Evolutionary conservation across 2,888 invertebrate genomes (phyloP).

Genomic region (Dione vanillae): DNA sequence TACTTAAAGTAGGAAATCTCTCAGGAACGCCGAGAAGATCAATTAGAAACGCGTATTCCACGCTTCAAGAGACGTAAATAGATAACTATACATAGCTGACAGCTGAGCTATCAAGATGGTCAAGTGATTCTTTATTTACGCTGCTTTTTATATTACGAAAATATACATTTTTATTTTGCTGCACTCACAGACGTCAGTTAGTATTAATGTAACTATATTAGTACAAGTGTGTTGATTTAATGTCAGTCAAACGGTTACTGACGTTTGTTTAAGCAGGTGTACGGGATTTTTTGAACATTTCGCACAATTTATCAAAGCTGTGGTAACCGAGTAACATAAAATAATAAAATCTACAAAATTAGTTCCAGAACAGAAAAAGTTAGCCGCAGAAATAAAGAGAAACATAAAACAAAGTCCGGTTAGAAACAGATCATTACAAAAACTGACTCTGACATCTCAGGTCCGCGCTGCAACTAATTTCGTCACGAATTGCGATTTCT

Average conservation of each 20-base stretch:
- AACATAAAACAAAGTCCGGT: slow-evolving; percentile 20
- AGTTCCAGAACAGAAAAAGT: not conserved
- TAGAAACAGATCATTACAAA: slow-evolving; percentile 26
- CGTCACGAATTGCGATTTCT: slow-evolving; percentile 64
- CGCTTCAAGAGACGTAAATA: slow-evolving; percentile 1
- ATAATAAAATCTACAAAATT: slow-evolving; percentile 8
- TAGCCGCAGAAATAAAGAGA: not conserved
- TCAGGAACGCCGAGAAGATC: not conserved
- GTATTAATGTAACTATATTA: too few relatives aligned
- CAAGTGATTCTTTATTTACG: not conserved
- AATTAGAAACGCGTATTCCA: not conserved
- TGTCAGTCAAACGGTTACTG: too few relatives aligned
- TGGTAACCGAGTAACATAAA: not conserved
- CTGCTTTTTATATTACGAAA: not conserved
- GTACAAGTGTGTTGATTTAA: too few relatives aligned
- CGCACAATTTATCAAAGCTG: too few relatives aligned
- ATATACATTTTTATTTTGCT: too few relatives aligned
- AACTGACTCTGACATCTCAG: not conserved
- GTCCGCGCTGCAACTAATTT: slow-evolving; percentile 45
- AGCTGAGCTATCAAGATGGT: too few relatives aligned
- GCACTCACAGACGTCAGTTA: too few relatives aligned
- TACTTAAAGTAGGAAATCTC: not conserved
- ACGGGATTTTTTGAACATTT: too few relatives aligned
- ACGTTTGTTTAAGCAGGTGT: too few relatives aligned
- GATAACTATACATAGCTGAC: too few relatives aligned